A percentile compares a stretch with the other conserved stretches of the same genome.
phyloP scores from a whole-genome alignment of 2,888 invertebrate genomes.

The Protonemura montana region DNA sequence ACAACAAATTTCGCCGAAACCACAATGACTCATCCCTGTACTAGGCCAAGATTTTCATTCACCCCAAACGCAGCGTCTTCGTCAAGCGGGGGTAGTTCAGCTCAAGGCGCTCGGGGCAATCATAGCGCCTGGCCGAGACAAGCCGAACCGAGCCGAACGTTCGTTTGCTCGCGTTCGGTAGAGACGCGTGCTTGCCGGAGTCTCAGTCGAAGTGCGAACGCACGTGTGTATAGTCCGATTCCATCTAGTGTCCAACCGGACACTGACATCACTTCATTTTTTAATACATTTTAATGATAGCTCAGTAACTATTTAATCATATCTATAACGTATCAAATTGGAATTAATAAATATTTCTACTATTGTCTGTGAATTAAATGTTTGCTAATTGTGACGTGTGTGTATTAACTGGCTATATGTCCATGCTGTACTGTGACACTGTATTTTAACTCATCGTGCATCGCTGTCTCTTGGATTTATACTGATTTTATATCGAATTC shows the following conservation, averaged over 20 bases:
- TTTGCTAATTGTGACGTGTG: neutral
- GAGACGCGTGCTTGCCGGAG: neutral
- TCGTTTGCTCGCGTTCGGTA: neutral
- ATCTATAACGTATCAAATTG: neutral
- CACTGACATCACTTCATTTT: neutral
- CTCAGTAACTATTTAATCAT: neutral
- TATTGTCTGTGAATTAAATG: neutral
- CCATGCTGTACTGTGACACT: neutral
- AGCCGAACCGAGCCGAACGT: neutral
- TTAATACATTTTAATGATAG: neutral
- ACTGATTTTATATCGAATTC: neutral
- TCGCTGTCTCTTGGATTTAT: neutral
- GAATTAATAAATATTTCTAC: neutral
- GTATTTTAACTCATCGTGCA: neutral
- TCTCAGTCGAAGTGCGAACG: neutral
- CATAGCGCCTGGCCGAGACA: neutral
- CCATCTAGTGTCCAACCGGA: neutral
- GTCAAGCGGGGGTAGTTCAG: neutral
- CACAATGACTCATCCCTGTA: neutral
- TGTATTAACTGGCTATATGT: neutral
- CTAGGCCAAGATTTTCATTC: neutral
- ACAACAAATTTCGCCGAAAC: neutral
- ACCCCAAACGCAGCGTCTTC: neutral
- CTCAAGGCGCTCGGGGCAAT: neutral
- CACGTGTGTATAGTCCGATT: slow-evolving; percentile 5